phyloP scores from a whole-genome alignment of 2,113 vertebrate genomes.

The Agapornis roseicollis region DNA sequence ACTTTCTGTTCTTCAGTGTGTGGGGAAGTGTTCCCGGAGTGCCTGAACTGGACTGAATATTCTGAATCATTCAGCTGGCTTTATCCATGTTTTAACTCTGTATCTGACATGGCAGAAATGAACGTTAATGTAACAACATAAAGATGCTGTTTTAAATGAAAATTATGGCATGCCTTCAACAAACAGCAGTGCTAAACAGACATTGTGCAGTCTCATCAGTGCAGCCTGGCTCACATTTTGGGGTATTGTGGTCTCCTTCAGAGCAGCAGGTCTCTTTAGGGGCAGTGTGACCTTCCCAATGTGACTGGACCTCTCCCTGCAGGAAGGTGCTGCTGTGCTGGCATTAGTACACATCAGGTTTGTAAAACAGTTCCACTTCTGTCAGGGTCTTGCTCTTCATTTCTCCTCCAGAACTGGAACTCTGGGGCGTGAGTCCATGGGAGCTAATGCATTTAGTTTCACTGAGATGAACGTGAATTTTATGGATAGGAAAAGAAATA shows the following conservation, averaged over 20 bases:
- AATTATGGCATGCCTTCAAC: too few species aligned
- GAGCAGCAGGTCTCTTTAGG: background rate
- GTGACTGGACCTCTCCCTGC: background rate
- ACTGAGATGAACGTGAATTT: background rate
- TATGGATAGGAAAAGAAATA: background rate
- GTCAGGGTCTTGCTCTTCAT: background rate
- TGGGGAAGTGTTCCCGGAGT: fast-evolving
- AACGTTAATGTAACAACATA: background rate
- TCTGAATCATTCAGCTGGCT: background rate
- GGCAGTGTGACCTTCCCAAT: background rate
- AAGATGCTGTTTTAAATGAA: background rate
- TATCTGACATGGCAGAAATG: background rate
- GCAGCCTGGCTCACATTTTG: fast-evolving
- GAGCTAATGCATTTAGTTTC: background rate
- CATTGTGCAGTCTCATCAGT: fast-evolving
- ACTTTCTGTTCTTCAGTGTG: background rate
- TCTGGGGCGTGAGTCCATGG: background rate
- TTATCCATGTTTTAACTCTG: background rate
- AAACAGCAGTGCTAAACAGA: background rate
- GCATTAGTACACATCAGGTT: background rate
- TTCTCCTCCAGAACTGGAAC: background rate
- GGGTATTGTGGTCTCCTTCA: background rate
- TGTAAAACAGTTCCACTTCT: background rate
- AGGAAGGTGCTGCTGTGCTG: too few species aligned
- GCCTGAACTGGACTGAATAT: background rate